Evolutionary conservation across 2,113 vertebrate genomes (phyloP).

Genomic region (Dromiciops gliroides): DNA sequence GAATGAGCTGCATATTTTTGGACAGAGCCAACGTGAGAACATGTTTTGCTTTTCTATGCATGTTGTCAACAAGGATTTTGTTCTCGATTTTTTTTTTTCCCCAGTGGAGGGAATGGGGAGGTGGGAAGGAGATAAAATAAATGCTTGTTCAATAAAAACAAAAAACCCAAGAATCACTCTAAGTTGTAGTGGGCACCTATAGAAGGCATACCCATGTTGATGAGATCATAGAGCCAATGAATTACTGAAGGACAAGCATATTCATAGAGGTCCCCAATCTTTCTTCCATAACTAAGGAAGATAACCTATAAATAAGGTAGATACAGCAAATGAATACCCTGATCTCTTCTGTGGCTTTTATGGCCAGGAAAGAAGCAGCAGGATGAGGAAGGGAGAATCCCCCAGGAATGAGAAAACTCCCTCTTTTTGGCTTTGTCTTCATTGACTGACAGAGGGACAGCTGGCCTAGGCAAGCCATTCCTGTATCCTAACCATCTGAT

Average conservation of each 20-base stretch:
- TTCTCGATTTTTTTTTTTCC: not conserved
- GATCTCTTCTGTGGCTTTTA: not conserved
- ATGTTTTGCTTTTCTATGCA: not conserved
- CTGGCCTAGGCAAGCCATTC: conserved; percentile 29
- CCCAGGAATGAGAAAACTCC: not conserved
- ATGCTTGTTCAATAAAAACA: not conserved
- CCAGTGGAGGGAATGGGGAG: not conserved
- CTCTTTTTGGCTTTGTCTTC: conserved; percentile 52
- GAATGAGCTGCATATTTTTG: not conserved
- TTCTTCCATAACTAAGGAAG: not conserved
- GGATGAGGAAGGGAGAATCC: not conserved
- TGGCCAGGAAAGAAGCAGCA: not conserved
- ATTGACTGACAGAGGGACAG: conserved; percentile 22
- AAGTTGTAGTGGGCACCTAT: not conserved
- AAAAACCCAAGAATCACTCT: not conserved
- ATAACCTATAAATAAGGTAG: accelerated
- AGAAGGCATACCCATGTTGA: not conserved
- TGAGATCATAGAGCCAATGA: not conserved
- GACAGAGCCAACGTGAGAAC: not conserved
- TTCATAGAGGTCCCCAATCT: not conserved
- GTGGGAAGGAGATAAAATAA: not conserved
- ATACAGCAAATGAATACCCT: not conserved
- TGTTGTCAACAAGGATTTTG: not conserved
- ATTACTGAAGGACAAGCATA: not conserved
- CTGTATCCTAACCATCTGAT: not conserved